Conservation (phyloP, 2,888 invertebrate species). For the Phortica okadai region DNA sequence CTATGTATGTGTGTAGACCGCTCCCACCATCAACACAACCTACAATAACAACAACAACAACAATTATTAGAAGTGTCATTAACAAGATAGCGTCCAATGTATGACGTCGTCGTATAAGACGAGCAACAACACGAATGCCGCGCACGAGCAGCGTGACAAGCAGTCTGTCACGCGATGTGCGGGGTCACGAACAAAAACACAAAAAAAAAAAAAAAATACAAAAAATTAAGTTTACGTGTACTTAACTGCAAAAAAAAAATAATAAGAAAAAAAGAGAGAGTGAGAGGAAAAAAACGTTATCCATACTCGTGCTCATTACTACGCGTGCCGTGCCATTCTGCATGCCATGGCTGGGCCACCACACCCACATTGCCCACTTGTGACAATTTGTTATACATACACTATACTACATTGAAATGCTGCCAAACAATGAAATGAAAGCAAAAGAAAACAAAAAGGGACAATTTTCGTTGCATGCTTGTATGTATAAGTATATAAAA, state of each 20-base stretch:
- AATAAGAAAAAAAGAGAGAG: background rate
- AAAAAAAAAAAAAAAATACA: too few relatives aligned
- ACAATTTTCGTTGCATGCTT: too few relatives aligned
- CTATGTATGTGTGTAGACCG: background rate
- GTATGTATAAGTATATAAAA: background rate
- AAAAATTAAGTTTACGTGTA: constrained; percentile 19
- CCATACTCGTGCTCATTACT: too few relatives aligned
- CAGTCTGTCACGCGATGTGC: background rate
- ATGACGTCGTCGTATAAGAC: background rate
- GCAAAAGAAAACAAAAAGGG: background rate
- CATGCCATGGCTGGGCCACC: background rate
- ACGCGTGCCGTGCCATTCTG: background rate
- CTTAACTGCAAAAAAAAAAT: background rate
- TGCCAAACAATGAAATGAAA: background rate
- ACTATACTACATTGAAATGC: too few relatives aligned
- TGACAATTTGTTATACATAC: too few relatives aligned
- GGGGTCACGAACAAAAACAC: constrained; percentile 13
- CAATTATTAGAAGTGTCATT: background rate
- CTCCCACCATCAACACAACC: background rate
- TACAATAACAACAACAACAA: background rate
- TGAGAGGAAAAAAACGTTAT: too few relatives aligned
- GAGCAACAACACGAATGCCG: background rate
- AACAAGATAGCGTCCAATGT: background rate
- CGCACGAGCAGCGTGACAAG: background rate
- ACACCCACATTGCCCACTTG: too few relatives aligned